A percentile compares a stretch with the other conserved stretches of the same genome.
phyloP scores from a whole-genome alignment of 2,797 vertebrate genomes.

The Martes flavigula region DNA sequence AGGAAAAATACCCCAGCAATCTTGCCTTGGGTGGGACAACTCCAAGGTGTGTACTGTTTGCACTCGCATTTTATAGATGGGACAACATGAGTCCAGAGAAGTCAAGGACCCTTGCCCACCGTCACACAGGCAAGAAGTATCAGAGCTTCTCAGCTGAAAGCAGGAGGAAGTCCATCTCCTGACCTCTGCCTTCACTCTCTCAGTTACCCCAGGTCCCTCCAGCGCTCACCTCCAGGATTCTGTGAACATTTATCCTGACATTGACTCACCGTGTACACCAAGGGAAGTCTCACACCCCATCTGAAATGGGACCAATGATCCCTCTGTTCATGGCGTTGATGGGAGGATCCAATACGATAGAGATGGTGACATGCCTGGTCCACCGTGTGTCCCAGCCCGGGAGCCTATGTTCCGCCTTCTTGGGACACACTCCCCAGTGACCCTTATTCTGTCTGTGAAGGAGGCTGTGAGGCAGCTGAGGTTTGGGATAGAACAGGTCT shows the following conservation, averaged over 20 bases:
- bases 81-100: background rate
- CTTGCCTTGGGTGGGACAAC: rapidly evolving
- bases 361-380: rapidly evolving
- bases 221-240: background rate
- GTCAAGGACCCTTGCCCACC: background rate
- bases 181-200: background rate
- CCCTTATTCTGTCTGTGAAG: rapidly evolving
- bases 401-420: rapidly evolving
- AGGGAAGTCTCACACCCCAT: background rate
- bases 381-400: rapidly evolving
- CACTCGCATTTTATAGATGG: background rate
- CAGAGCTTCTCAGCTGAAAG: background rate
- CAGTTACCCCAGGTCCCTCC: background rate
- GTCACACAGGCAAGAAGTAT: background rate
- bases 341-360: background rate
- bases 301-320: rapidly evolving
- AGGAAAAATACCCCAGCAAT: background rate
- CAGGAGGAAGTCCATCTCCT: background rate
- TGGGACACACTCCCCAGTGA: background rate
- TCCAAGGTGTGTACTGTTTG: background rate
- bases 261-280: rapidly evolving
- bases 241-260: background rate
- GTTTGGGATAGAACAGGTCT: background rate
- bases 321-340: background rate
- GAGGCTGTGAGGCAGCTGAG: background rate